Evolutionary conservation across 2,797 vertebrate genomes (phyloP).

Genomic region (Pseudomugil tenellus): DNA sequence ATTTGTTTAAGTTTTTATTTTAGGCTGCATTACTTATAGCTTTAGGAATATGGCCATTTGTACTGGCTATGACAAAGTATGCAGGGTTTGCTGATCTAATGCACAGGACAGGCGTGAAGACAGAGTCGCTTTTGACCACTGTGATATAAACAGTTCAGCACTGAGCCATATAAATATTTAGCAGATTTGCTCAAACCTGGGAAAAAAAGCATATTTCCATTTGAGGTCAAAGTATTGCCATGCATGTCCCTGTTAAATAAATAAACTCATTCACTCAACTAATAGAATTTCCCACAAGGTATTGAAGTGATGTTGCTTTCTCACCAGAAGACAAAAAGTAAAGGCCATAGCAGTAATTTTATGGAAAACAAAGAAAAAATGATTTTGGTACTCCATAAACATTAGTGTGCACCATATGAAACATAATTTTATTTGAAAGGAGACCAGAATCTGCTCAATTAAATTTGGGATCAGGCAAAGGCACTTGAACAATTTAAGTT

Average conservation of each 20-base stretch:
- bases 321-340: background rate
- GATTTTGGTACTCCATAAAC: slow-evolving; percentile 35
- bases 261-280: too few species aligned
- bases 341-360: slow-evolving; percentile 8
- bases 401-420: slow-evolving; percentile 39
- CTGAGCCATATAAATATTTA: background rate
- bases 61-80: background rate
- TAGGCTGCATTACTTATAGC: too few species aligned
- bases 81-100: background rate
- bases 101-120: background rate
- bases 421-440: slow-evolving; percentile 38
- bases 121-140: background rate
- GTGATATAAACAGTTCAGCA: background rate
- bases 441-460: slow-evolving; percentile 52
- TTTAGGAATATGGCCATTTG: background rate
- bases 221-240: too few species aligned
- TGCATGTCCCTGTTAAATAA: too few species aligned
- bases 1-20: too few species aligned
- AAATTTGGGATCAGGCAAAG: slow-evolving; percentile 58
- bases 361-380: slow-evolving; percentile 31
- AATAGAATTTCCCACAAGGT: background rate
- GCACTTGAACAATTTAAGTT: slow-evolving; percentile 64
- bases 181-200: too few species aligned
- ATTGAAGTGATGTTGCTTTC: too few species aligned
- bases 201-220: too few species aligned